These are phyloP conservation scores for Oligia fasciuncula DNA, from an alignment of 2,888 invertebrate genomes.

Conservation along the genomic window DNA sequence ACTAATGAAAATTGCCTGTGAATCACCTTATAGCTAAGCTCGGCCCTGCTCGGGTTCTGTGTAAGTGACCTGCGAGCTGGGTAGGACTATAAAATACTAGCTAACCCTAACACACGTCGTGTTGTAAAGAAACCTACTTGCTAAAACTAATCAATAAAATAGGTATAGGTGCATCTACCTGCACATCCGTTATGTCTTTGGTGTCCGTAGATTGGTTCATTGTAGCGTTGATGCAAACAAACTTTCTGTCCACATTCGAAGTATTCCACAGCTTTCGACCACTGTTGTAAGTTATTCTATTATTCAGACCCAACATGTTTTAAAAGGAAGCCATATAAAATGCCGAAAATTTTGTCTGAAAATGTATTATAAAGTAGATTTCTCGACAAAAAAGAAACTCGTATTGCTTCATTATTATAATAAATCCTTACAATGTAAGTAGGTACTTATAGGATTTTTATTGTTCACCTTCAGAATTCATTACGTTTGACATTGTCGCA, in stretches of 20 bases:
- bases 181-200: slow-evolving; percentile 29
- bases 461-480: slow-evolving; percentile 46
- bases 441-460: not conserved
- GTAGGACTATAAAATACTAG: not conserved
- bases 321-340: slow-evolving; percentile 11
- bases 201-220: slow-evolving; percentile 39
- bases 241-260: slow-evolving; percentile 26
- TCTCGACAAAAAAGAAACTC: slow-evolving; percentile 6
- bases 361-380: slow-evolving; percentile 25
- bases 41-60: not conserved
- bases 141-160: not conserved
- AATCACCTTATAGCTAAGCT: not conserved
- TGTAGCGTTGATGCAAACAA: slow-evolving; percentile 72
- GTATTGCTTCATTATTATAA: slow-evolving; percentile 13
- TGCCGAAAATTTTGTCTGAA: slow-evolving; percentile 5
- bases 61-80: not conserved
- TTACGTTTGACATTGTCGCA: not conserved
- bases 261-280: slow-evolving; percentile 25
- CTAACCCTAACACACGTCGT: not conserved
- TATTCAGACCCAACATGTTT: slow-evolving; percentile 35
- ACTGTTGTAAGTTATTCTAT: slow-evolving; percentile 22
- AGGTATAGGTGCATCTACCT: slow-evolving; percentile 27
- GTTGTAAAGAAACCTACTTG: not conserved
- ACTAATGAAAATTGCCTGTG: not conserved
- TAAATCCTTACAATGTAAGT: slow-evolving; percentile 20